Evolutionary conservation across 1,140 invertebrate genomes (phyloP).

Genomic region (Adoxophyes honmai): DNA sequence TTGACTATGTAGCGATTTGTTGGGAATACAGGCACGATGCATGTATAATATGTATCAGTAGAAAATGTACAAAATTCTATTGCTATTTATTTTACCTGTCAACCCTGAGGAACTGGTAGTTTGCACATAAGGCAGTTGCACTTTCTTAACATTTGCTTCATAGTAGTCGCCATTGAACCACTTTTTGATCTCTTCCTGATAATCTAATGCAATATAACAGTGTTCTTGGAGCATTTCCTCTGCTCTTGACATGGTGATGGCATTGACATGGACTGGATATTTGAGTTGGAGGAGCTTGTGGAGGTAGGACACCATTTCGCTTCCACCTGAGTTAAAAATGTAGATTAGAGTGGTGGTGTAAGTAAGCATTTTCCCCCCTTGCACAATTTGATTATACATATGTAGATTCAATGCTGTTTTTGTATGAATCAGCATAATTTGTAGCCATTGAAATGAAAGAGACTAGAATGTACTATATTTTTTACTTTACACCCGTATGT

Average conservation of each 20-base stretch:
- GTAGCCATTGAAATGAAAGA: too few relatives aligned
- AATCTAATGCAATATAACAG: slow-evolving; percentile 87
- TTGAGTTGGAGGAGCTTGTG: slow-evolving; percentile 95
- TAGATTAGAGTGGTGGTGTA: too few relatives aligned
- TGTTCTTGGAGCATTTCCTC: slow-evolving; percentile 93
- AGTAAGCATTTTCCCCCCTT: too few relatives aligned
- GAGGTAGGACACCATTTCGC: slow-evolving; percentile 90
- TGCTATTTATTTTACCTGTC: slow-evolving; percentile 37
- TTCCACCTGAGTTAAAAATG: slow-evolving; percentile 80
- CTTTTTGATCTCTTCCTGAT: slow-evolving; percentile 85
- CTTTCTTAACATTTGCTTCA: slow-evolving; percentile 88
- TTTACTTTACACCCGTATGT: too few relatives aligned
- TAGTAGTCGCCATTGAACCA: slow-evolving; percentile 92
- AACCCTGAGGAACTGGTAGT: slow-evolving; percentile 58
- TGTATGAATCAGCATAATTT: too few relatives aligned
- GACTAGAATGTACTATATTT: too few relatives aligned
- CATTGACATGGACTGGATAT: slow-evolving; percentile 93
- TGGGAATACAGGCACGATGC: too few relatives aligned
- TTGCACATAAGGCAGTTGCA: slow-evolving; percentile 89
- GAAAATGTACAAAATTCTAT: too few relatives aligned
- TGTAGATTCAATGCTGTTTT: too few relatives aligned
- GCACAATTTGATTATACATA: too few relatives aligned
- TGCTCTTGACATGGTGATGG: slow-evolving; percentile 90
- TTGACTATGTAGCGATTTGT: too few relatives aligned
- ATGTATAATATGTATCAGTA: too few relatives aligned